phyloP scores from a whole-genome alignment of 2,888 invertebrate species.

The Ichneumon xanthorius region DNA sequence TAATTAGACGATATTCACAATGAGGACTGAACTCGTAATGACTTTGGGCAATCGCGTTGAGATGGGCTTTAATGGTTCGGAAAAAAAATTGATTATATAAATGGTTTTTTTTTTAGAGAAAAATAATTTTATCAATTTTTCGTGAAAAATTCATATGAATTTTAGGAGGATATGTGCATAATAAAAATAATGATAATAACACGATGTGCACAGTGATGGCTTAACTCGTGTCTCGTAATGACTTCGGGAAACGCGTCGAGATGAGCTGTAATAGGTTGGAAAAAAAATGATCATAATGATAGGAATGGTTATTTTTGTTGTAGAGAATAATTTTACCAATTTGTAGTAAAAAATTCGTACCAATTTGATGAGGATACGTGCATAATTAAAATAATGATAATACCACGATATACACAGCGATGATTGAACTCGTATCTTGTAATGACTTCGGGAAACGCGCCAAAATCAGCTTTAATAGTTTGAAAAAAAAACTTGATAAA shows the following conservation, averaged over 20 bases:
- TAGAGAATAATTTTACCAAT: background rate
- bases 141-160: background rate
- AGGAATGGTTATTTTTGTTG: too few relatives aligned
- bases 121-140: background rate
- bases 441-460: constrained; percentile 33
- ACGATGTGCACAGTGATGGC: background rate
- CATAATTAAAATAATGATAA: constrained; percentile 30
- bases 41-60: constrained; percentile 17
- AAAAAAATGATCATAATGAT: background rate
- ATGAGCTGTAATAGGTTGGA: constrained; percentile 1
- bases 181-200: background rate
- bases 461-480: background rate
- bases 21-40: constrained; percentile 14
- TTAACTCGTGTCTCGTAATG: background rate
- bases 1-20: background rate
- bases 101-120: too few relatives aligned
- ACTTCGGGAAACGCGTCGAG: constrained; percentile 15
- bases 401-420: background rate
- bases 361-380: background rate
- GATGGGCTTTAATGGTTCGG: background rate
- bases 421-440: background rate
- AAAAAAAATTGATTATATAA: background rate
- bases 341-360: constrained; percentile 1
- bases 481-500: constrained; percentile 2
- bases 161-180: too few relatives aligned